phyloP scores from a whole-genome alignment of 2,113 vertebrate species.

The Castor canadensis region DNA sequence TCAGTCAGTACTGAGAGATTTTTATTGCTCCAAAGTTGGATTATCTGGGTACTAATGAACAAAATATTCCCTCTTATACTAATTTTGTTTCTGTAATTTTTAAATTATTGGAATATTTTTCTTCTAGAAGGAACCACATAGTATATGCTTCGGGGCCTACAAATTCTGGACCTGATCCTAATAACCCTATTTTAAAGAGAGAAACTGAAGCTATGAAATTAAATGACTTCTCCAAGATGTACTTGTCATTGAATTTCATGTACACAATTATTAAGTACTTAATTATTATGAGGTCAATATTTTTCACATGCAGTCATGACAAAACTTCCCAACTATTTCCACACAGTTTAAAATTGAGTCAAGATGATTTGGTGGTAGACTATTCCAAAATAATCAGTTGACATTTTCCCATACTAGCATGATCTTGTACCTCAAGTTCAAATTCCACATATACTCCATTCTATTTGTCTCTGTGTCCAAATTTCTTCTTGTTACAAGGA shows the following conservation, averaged over 20 bases:
- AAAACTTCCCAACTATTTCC: neutral
- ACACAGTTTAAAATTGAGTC: neutral
- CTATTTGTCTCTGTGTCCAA: neutral
- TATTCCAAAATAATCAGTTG: neutral
- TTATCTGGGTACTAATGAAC: neutral
- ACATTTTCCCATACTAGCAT: neutral
- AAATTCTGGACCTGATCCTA: neutral
- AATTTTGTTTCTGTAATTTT: neutral
- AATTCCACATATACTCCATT: neutral
- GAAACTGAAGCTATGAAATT: neutral
- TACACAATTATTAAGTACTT: neutral
- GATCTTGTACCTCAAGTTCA: neutral
- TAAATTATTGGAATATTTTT: neutral
- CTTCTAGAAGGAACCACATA: neutral
- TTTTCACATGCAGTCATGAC: neutral
- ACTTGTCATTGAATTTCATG: neutral
- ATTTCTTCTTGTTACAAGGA: neutral
- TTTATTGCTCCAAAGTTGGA: neutral
- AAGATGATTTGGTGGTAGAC: neutral
- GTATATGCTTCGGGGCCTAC: neutral
- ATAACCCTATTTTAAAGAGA: neutral
- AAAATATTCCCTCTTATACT: neutral
- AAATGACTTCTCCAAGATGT: neutral
- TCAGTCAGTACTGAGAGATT: neutral
- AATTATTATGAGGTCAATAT: slow-evolving; percentile 1